Evolutionary conservation across 2,888 invertebrate genomes (phyloP).

Genomic region (Cephonodes hylas): DNA sequence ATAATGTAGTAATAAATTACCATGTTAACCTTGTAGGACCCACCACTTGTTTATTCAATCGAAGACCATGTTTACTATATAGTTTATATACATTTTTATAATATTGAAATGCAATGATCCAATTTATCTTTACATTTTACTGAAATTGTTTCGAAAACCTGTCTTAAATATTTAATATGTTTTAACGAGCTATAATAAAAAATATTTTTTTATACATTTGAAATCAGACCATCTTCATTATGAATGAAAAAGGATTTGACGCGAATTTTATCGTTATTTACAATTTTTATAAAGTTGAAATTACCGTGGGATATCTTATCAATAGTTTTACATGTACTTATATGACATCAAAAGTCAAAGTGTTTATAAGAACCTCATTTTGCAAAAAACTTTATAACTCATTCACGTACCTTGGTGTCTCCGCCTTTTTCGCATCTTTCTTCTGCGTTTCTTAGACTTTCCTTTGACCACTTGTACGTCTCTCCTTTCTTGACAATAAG

Average conservation of each 20-base stretch:
- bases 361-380: background rate
- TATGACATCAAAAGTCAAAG: background rate
- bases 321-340: no score
- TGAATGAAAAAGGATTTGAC: no score
- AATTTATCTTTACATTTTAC: background rate
- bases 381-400: background rate
- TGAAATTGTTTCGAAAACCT: background rate
- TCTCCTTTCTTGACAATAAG: constrained; percentile 5
- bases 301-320: no score
- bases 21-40: background rate
- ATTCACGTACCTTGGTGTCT: constrained; percentile 7
- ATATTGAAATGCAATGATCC: background rate
- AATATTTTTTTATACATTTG: no score
- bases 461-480: background rate
- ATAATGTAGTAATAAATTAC: background rate
- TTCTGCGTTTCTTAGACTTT: constrained; percentile 2
- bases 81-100: background rate
- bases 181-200: no score
- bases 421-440: background rate
- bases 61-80: background rate
- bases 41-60: background rate
- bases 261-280: background rate
- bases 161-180: no score
- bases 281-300: background rate
- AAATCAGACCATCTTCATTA: no score